Conservation (phyloP, 2,888 invertebrate species). For the Dermolepida albohirtum region DNA sequence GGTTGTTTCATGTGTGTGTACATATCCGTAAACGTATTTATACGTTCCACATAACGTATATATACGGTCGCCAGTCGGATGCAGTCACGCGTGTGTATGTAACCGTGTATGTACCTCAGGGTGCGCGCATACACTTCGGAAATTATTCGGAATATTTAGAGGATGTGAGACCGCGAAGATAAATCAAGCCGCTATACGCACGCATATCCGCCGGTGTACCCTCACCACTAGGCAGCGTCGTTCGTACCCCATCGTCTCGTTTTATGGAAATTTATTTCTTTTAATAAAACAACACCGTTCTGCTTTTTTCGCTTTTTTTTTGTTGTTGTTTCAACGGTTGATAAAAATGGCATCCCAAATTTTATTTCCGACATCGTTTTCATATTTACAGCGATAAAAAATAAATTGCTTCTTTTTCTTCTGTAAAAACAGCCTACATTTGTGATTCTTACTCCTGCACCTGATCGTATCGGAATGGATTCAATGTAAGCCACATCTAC, state of each 20-base stretch:
- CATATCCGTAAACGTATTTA: too few relatives aligned
- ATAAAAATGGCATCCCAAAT: constrained; percentile 22
- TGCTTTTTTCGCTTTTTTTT: constrained; percentile 7
- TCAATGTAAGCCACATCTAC: too few relatives aligned
- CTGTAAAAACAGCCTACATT: too few relatives aligned
- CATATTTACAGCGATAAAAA: too few relatives aligned
- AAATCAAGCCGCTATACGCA: constrained; percentile 38
- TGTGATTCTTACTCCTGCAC: too few relatives aligned
- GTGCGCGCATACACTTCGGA: constrained; percentile 26
- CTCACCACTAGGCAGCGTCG: constrained; percentile 3
- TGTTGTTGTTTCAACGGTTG: constrained; percentile 4
- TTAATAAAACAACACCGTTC: constrained; percentile 39
- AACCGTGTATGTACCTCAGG: neutral
- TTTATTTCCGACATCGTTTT: neutral
- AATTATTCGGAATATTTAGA: constrained; percentile 45
- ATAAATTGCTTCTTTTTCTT: too few relatives aligned
- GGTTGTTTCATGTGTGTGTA: neutral
- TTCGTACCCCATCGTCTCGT: constrained; percentile 25
- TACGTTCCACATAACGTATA: too few relatives aligned
- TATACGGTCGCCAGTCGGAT: neutral
- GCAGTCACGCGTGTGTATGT: constrained; percentile 6
- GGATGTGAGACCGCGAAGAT: constrained; percentile 39
- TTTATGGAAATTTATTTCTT: constrained; percentile 45
- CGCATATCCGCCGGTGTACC: constrained; percentile 20
- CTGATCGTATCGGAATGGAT: too few relatives aligned